Evolutionary conservation across 2,797 vertebrate genomes (phyloP).

Genomic region (Caiman crocodilus): DNA sequence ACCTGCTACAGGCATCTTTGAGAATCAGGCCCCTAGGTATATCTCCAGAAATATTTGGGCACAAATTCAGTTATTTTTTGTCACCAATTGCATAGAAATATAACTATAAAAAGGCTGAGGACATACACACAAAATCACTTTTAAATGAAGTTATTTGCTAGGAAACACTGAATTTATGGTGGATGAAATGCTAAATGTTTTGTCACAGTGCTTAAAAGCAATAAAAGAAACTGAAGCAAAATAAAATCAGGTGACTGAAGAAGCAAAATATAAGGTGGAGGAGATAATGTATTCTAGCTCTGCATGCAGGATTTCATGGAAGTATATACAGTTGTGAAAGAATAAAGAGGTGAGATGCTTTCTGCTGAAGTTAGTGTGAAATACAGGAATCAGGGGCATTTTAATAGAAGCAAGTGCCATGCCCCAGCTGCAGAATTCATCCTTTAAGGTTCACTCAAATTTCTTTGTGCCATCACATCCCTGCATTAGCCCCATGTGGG

Average conservation of each 20-base stretch:
- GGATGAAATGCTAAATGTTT: background rate
- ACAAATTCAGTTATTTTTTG: background rate
- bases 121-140: background rate
- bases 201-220: background rate
- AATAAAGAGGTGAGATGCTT: background rate
- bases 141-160: background rate
- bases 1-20: no score
- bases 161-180: background rate
- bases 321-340: background rate
- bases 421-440: accelerated
- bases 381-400: background rate
- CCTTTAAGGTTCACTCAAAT: no score
- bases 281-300: background rate
- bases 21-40: background rate
- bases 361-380: background rate
- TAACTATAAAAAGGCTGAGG: background rate
- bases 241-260: background rate
- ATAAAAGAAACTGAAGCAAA: background rate
- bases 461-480: background rate
- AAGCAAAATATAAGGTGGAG: background rate
- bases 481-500: accelerated
- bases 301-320: background rate
- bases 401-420: background rate
- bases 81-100: background rate
- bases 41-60: background rate